A percentile compares a stretch with the other conserved stretches of the same genome.
Evolutionary conservation across 2,888 invertebrate genomes (phyloP).

Genomic region (Timema cristinae): DNA sequence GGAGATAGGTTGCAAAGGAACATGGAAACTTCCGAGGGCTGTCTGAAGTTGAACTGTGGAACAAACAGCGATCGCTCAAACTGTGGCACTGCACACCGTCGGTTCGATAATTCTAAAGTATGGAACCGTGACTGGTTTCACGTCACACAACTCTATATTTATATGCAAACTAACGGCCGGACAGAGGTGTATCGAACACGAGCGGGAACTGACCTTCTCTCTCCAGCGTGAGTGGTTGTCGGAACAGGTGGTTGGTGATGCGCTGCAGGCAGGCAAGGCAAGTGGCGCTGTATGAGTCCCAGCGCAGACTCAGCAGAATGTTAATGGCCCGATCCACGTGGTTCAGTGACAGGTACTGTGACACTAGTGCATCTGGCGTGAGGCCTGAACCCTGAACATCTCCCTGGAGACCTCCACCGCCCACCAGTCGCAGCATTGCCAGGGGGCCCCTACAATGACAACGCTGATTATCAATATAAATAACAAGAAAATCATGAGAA

Average conservation of each 20-base stretch:
- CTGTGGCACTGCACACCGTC: not conserved
- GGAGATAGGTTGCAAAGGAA: conserved; percentile 62
- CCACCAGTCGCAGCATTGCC: conserved; percentile 52
- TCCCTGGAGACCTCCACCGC: conserved; percentile 45
- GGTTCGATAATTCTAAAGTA: not conserved
- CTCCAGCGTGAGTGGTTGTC: conserved; percentile 54
- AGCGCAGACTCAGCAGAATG: conserved; percentile 65
- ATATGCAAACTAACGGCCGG: no score
- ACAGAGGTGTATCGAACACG: no score
- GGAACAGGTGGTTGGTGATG: conserved; percentile 63
- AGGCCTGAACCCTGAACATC: conserved; percentile 49
- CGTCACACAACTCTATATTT: no score
- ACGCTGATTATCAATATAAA: not conserved
- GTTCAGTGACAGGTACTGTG: conserved; percentile 59
- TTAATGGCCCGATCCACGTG: conserved; percentile 67
- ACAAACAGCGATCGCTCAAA: conserved; percentile 4
- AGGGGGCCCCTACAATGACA: conserved; percentile 50
- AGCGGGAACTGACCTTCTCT: conserved; percentile 49
- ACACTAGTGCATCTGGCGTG: conserved; percentile 57
- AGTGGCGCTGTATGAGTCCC: conserved; percentile 71
- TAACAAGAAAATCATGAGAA: no score
- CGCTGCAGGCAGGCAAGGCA: conserved; percentile 72
- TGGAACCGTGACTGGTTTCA: no score
- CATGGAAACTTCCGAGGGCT: conserved; percentile 76
- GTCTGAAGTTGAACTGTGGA: conserved; percentile 60